Evolutionary conservation across 2,113 vertebrate genomes (phyloP), one percentile per base, ranked within the genome.

Genomic region (Corvus cornix): DNA sequence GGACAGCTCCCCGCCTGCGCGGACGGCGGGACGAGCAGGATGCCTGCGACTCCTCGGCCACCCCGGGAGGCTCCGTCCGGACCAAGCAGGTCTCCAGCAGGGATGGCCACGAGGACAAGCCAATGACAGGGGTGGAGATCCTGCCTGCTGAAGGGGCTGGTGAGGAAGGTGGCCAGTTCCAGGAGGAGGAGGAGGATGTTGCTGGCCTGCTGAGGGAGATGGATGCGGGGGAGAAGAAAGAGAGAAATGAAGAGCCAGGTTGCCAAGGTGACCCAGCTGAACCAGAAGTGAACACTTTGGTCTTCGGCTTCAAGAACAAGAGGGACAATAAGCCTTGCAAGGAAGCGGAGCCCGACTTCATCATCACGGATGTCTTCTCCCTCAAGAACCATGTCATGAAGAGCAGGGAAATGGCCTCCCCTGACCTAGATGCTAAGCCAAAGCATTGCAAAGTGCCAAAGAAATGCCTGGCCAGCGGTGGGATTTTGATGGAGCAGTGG

Each of bases 401-500:
- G 76, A 96, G 97, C 58, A 96, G 95, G 76, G 96, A 97, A 73
- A 76, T 95, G 52, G 62, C 96, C 26, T 93, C 92, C 13, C 69
- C 90, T 20, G 98, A 98, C 68, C 94, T 98, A 0, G 98, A 99
- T 76, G 98, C 98, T 52, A 98, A 99, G 87, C 96, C 98, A 85
- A 98, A 98, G 67, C 98, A 98, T 55, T 98, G 98, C 75, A 98
- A 98, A 95, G 94, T 98, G 19, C 96, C 98, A 77, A 98, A 98
- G 96, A 98, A 98, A 18, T 98, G 98, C 80, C 89, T 98, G 15
- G 97, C 97, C 6, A 95, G 97, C 2, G 66, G 98, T 0, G 97
- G 98, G 24, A 97, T 98, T 53, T 97, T 99, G 78, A 98, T 98
- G 5, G 98, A 99, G 72, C 98, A 99, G 21, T 99, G 99, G 99